Evolutionary conservation across 2,113 vertebrate species (phyloP).

Genomic region (Gallinago jamesoni): DNA sequence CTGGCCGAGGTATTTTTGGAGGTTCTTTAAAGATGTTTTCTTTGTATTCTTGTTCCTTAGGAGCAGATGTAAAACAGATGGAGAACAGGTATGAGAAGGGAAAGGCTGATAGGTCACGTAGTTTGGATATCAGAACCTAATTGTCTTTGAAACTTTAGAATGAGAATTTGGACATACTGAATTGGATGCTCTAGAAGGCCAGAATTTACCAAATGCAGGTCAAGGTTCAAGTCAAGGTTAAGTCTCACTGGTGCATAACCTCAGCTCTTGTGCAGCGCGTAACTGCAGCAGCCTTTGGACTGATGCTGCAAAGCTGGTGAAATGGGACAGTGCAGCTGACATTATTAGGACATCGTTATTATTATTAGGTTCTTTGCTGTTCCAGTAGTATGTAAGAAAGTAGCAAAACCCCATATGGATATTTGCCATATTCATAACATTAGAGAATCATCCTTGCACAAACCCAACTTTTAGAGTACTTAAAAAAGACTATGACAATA

Average conservation of each 20-base stretch:
- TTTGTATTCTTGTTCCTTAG: conserved; percentile 85
- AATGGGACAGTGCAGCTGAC: neutral
- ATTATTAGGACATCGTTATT: no score
- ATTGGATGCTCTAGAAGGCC: neutral
- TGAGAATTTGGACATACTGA: neutral
- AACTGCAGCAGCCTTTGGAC: neutral
- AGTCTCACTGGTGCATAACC: neutral
- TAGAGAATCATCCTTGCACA: neutral
- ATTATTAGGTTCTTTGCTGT: neutral
- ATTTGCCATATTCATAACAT: neutral
- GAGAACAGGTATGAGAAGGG: conserved; percentile 53
- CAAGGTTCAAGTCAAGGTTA: conserved; percentile 25
- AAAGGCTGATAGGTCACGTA: neutral
- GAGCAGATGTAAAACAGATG: conserved; percentile 60
- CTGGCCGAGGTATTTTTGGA: conserved; percentile 63
- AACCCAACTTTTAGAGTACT: neutral
- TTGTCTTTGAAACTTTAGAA: conserved; percentile 8
- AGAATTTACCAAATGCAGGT: neutral
- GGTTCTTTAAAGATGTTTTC: conserved; percentile 79
- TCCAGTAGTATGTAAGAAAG: neutral
- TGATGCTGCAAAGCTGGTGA: neutral
- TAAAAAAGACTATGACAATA: neutral
- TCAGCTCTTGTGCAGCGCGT: neutral
- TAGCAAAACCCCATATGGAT: neutral
- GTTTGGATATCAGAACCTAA: conserved; percentile 24